These are phyloP conservation scores for Buathra laborator DNA, from an alignment of 2,888 invertebrate genomes.

Conservation along the genomic window DNA sequence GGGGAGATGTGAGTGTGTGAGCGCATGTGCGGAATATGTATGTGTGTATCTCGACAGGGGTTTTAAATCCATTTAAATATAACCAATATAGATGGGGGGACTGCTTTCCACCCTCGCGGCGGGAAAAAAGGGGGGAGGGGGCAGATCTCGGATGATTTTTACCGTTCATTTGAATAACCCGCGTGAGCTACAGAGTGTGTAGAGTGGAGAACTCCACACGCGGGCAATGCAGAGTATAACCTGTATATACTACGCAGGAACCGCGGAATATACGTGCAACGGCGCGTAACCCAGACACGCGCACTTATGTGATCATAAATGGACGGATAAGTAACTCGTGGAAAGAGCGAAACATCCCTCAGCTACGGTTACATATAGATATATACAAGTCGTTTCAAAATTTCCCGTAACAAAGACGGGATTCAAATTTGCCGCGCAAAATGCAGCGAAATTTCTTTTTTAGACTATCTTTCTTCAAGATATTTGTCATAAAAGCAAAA, in stretches of 20 bases:
- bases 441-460: background rate
- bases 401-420: background rate
- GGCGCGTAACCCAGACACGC: constrained; percentile 53
- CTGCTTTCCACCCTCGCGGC: constrained; percentile 65
- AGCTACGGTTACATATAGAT: background rate
- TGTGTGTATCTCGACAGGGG: constrained; percentile 71
- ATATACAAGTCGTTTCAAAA: constrained; percentile 12
- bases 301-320: constrained; percentile 59
- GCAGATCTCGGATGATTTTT: constrained; percentile 79
- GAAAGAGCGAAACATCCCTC: constrained; percentile 16
- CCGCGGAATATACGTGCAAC: constrained; percentile 49
- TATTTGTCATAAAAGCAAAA: background rate
- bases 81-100: constrained; percentile 76
- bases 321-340: constrained; percentile 57
- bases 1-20: constrained; percentile 38
- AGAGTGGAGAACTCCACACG: constrained; percentile 25
- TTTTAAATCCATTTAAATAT: constrained; percentile 83
- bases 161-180: constrained; percentile 84
- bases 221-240: constrained; percentile 10
- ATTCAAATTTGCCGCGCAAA: background rate
- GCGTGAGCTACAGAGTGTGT: constrained; percentile 74
- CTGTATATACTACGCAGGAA: constrained; percentile 19
- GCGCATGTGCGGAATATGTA: constrained; percentile 1
- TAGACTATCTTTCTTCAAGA: background rate
- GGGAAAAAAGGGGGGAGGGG: constrained; percentile 66